phyloP scores from a whole-genome alignment of 2,113 vertebrate genomes.

The Ctenomys sociabilis region DNA sequence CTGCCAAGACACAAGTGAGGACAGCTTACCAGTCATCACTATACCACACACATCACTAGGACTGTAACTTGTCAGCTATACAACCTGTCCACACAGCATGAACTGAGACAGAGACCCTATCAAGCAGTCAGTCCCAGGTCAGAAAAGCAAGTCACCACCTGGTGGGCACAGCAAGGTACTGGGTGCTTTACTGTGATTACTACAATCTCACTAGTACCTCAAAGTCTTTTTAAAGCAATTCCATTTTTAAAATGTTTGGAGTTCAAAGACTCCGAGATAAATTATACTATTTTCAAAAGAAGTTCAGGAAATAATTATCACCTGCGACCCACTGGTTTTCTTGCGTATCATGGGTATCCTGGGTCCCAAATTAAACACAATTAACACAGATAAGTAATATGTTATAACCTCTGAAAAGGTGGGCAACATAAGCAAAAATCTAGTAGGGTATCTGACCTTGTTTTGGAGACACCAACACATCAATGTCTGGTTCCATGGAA shows the following conservation, averaged over 20 bases:
- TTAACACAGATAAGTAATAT: background rate
- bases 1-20: slow-evolving; percentile 27
- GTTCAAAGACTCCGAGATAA: slow-evolving; percentile 35
- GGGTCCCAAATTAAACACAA: background rate
- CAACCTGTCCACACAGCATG: background rate
- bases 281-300: slow-evolving; percentile 39
- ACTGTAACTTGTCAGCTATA: background rate
- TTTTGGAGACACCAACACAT: background rate
- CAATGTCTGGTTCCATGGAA: background rate
- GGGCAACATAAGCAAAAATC: background rate
- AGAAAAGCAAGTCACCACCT: background rate
- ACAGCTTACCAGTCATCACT: background rate
- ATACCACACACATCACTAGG: background rate
- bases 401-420: background rate
- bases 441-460: background rate
- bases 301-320: background rate
- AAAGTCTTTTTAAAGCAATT: slow-evolving; percentile 46
- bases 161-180: background rate
- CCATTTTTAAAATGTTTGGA: background rate
- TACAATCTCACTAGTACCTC: background rate
- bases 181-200: background rate
- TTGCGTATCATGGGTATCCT: background rate
- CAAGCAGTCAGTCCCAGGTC: background rate
- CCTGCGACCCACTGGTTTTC: slow-evolving; percentile 5
- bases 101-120: background rate